Evolutionary conservation across 2,888 invertebrate species (phyloP).

Genomic region (Drosophila borealis): DNA sequence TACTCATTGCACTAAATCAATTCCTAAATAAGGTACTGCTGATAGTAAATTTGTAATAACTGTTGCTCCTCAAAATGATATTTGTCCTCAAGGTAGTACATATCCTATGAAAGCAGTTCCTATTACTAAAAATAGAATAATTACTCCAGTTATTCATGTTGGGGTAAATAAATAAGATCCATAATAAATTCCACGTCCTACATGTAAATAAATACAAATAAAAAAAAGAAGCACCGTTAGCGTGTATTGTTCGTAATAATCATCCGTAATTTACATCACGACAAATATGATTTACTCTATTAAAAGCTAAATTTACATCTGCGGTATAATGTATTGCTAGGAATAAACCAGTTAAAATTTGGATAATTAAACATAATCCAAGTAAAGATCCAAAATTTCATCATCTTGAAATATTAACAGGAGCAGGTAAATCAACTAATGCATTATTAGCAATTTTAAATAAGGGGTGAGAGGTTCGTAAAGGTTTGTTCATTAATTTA

Average conservation of each 20-base stretch:
- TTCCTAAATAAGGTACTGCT: constrained; percentile 89
- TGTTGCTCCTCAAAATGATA: constrained; percentile 85
- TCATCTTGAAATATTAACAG: too few relatives aligned
- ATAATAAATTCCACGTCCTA: too few relatives aligned
- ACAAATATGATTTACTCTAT: constrained; percentile 89
- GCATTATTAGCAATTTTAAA: constrained; percentile 85
- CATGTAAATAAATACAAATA: too few relatives aligned
- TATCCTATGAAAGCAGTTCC: constrained; percentile 91
- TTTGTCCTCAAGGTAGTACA: constrained; percentile 91
- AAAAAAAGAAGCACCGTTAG: constrained; percentile 90
- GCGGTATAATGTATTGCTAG: constrained; percentile 89
- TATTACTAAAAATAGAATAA: constrained; percentile 89
- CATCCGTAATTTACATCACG: constrained; percentile 90
- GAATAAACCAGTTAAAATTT: constrained; percentile 89
- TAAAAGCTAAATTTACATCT: constrained; percentile 88
- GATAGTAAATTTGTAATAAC: constrained; percentile 86
- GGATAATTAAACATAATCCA: constrained; percentile 83
- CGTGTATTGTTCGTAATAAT: constrained; percentile 88
- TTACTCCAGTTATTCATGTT: constrained; percentile 88
- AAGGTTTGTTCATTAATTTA: constrained; percentile 85
- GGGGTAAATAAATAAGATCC: constrained; percentile 85
- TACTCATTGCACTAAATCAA: constrained; percentile 87
- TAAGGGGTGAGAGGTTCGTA: constrained; percentile 85
- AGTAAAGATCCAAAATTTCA: too few relatives aligned
- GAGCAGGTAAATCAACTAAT: too few relatives aligned